phyloP scores from a whole-genome alignment of 2,113 vertebrate genomes.

The Sciurus niger region DNA sequence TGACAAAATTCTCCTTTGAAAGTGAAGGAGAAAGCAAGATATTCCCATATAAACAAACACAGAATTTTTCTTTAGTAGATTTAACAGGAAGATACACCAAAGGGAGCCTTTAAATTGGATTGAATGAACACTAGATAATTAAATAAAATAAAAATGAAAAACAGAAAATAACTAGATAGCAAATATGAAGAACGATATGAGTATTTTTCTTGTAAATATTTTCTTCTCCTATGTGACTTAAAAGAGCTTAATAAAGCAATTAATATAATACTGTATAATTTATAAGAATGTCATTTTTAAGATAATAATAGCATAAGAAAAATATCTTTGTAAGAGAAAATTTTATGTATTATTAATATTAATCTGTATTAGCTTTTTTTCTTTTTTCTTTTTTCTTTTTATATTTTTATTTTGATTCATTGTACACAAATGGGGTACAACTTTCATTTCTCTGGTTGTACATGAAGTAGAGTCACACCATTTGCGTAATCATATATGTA shows the following conservation, averaged over 20 bases:
- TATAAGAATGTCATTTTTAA: background rate
- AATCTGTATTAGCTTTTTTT: background rate
- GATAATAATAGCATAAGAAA: background rate
- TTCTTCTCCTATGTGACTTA: background rate
- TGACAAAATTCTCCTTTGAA: background rate
- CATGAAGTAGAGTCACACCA: too few species aligned
- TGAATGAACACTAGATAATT: background rate
- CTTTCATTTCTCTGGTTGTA: too few species aligned
- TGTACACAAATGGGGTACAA: too few species aligned
- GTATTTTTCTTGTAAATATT: background rate
- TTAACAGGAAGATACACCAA: background rate
- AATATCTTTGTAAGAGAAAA: background rate
- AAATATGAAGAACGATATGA: background rate
- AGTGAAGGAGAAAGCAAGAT: background rate
- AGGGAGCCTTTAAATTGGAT: background rate
- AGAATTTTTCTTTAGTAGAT: background rate
- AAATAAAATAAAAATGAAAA: background rate
- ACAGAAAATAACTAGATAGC: background rate
- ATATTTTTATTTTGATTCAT: too few species aligned
- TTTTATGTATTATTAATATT: slow-evolving; percentile 1
- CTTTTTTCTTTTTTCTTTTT: background rate
- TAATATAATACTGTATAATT: background rate
- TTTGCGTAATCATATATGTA: too few species aligned
- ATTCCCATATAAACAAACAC: background rate
- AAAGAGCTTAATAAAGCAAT: background rate